Evolutionary conservation across 1,140 invertebrate species (phyloP), one percentile per base, ranked within the genome.

Genomic region (Drosophila tropicalis): DNA sequence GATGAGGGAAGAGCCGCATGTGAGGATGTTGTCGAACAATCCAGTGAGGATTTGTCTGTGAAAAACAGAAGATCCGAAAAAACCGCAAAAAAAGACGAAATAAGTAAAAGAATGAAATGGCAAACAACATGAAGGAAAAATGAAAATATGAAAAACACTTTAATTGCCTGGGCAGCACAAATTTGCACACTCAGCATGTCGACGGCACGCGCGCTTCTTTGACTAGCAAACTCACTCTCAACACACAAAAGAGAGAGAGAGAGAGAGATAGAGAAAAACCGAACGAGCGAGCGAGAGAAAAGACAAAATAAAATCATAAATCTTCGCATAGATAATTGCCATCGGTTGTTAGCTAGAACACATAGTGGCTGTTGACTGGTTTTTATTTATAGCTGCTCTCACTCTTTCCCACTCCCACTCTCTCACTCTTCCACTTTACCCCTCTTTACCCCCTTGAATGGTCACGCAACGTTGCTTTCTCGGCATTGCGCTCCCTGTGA

Each of bases 281-380:
- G 34, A 1, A 9, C 7, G 36, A 39, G 36, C 10, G 36, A 39
- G 36, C 10, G 36, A 76, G 51, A 65, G 44, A 47, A 62, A 51
- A 47, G 47, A 55, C 39, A 66, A 54, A 44, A 63, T 55, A 68
- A 67, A 65, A 76, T 74, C 76, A 87, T 87, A 87, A 87, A 87
- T 87, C 83, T 89, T 76, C 56, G 76, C 83, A 89, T 89, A 89
- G 79, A 87, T 87, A 87, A 86, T 82, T 86, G 79, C 84, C 81
- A 84, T 79, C 77, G 69, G 65, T 69, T 51, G 44, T 51, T 51
- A 22, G 58, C 64, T 72, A 79, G 36, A 39, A 39, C 12, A 39
- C 36, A 39, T 39, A 39, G 71, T 71, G 58, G 62, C 73, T 60
- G 44, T 51, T 51, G 81, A 71, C 67, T 61, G 72, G 84, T 89